Conservation (phyloP, 1,140 invertebrate species). For the Gonatopus flavifemur region DNA sequence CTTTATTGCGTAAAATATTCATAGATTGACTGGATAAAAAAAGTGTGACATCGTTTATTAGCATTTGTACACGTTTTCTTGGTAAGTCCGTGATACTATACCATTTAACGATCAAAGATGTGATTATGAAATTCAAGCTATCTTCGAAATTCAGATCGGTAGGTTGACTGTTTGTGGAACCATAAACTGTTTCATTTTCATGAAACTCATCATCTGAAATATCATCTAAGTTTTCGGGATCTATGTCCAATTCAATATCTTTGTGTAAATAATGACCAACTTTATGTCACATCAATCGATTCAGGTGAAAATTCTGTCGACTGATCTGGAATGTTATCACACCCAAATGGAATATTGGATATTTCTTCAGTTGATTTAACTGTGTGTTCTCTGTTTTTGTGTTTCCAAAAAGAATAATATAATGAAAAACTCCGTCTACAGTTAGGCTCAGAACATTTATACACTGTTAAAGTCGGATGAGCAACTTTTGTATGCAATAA, state of each 20-base stretch:
- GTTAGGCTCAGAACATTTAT: not conserved
- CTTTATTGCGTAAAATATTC: not conserved
- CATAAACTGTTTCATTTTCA: not conserved
- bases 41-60: not conserved
- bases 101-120: not conserved
- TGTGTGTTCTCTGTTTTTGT: not conserved
- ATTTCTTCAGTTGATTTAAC: not conserved
- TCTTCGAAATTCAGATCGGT: too few species aligned
- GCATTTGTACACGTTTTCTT: constrained; percentile 1
- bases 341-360: not conserved
- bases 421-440: not conserved
- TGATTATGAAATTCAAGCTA: not conserved
- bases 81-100: not conserved
- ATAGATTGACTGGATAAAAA: not conserved
- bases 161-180: too few species aligned
- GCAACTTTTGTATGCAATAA: not conserved
- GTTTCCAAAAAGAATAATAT: not conserved
- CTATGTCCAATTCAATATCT: not conserved
- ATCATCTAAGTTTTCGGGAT: not conserved
- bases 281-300: not conserved
- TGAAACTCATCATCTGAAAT: not conserved
- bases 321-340: not conserved
- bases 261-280: not conserved
- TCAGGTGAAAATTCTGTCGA: not conserved
- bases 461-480: not conserved